Percentiles rank a stretch among this genome's conserved stretches.
phyloP scores from a whole-genome alignment of 2,113 vertebrate species.

The Carlito syrichta region DNA sequence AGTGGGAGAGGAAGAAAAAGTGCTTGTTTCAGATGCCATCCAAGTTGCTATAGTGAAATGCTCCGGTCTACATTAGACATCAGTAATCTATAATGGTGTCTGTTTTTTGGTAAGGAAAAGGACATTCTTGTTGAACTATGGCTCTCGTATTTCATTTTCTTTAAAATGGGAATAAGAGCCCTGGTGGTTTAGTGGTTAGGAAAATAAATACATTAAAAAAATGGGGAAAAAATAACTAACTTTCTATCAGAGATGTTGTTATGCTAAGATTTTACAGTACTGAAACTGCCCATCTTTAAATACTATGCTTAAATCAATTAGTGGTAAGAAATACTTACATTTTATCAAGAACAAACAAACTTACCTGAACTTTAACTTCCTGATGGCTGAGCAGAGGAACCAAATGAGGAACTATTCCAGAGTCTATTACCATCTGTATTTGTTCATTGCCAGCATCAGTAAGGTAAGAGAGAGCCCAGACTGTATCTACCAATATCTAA shows the following conservation, averaged over 20 bases:
- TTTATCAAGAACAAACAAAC: constrained; percentile 63
- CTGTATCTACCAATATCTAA: constrained; percentile 98
- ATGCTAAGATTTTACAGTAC: not conserved
- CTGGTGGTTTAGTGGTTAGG: too few relatives aligned
- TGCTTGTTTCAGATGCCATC: not conserved
- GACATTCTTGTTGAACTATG: not conserved
- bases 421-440: constrained; percentile 99
- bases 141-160: not conserved
- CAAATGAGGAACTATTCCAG: constrained; percentile 95
- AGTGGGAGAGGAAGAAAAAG: not conserved
- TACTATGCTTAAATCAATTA: not conserved
- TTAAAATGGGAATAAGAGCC: not conserved
- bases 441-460: constrained; percentile 99
- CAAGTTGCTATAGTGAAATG: not conserved
- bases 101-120: not conserved
- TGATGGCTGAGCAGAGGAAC: constrained; percentile 98
- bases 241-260: not conserved
- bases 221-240: not conserved
- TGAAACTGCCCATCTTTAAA: not conserved
- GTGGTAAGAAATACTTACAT: not conserved
- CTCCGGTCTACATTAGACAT: not conserved
- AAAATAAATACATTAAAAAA: too few relatives aligned
- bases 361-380: constrained; percentile 99
- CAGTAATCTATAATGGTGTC: not conserved
- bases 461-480: constrained; percentile 98